Base-by-base conservation (phyloP, 2,797 vertebrate genomes). In the Sebastolobus altivelis region DNA sequence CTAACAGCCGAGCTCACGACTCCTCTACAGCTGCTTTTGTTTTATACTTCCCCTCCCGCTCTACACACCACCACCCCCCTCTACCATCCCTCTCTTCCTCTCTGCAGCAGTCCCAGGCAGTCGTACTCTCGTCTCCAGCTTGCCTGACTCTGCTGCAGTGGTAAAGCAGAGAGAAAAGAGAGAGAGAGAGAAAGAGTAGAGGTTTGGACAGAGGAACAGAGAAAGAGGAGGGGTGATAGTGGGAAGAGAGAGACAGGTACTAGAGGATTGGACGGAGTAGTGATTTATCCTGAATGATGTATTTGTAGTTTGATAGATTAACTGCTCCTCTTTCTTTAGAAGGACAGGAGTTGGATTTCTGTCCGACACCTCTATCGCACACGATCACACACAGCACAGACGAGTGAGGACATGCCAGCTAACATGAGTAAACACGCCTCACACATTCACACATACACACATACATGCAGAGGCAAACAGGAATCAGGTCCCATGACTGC, bases 91-190 rank as follows among this genome's bases (percentile, higher is more conserved):
- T 85, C 79, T 52, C 59, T 25, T 70, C 78, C 66, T 72, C 89
- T 82, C 84, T 90, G 81, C 88, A 87, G 92, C 88, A 91, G 75
- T 78, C 80, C 76, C 77, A 81, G 59, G 73, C 84, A 91, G 90
- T 78, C 75, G 43, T 61, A 70, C 38, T 81, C 83, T 79, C 9
- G 78, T 80, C 77, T 88, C 77, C 80, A 83, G 90, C 86, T 70
- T 20, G 77, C 58, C 79, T 81, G 66, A 74, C 33, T 40, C 61
- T 75, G 87, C 85, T 86, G 91, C 94, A 94, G 93, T 92, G 93
- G 91, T 91, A 52, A 82, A 92, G 86, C 89, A 90, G 69, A 85
- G 74, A 80, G 65, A 69, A 22, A 2, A 35, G 46, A 11, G 20
- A 16, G 20, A 33, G 63, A 18, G 14, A 29, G 40, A 65, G 40